Evolutionary conservation across 2,888 invertebrate species (phyloP), one percentile per base, ranked within the genome.

Genomic region (Camptogramma bilineatum): DNA sequence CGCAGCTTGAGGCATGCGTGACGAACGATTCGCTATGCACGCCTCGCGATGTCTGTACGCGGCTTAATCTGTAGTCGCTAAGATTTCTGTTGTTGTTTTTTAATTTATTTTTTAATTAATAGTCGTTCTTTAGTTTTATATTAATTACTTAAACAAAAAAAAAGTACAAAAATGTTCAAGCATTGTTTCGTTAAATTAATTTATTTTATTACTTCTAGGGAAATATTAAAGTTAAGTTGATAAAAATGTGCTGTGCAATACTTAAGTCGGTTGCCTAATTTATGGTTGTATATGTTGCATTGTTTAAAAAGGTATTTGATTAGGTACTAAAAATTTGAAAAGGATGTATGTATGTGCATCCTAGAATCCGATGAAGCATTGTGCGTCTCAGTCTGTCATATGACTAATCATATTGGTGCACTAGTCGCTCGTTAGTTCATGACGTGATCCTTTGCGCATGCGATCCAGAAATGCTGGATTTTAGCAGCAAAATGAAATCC

Each of bases 121-220:
- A 17, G 44, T 13, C 31, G 10, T 31, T 13, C 4, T n/a, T 39
- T 52, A 39, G 48, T 24, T 47, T 47, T 39, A 8, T 56, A 46
- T 28, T 28, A 28, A 28, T 28, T 28, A n/a, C n/a, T 28, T 24
- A 24, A 24, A 4, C 7, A 16, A 39, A 9, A 52, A 34, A 52
- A 47, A 60, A 54, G 60, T 60, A 60, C 53, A 56, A 56, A 60
- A 54, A 54, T 18, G 19, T 39, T 31, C 46, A 28, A 31, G 51
- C 34, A 21, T 46, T 34, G 42, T 34, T 51, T 52, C 13, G 7
- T 34, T 46, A 9, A 16, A 52, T 17, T 52, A 3, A 52, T 52
- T 44, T 24, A 44, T 16, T 54, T 44, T 46, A 18, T 19, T 47
- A 28, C 2, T 13, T 52, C 19, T 39, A 31, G 5, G 44, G 3